These are phyloP conservation scores for Himalopsyche tibetana DNA, from an alignment of 2,888 invertebrate species.

Conservation along the genomic window DNA sequence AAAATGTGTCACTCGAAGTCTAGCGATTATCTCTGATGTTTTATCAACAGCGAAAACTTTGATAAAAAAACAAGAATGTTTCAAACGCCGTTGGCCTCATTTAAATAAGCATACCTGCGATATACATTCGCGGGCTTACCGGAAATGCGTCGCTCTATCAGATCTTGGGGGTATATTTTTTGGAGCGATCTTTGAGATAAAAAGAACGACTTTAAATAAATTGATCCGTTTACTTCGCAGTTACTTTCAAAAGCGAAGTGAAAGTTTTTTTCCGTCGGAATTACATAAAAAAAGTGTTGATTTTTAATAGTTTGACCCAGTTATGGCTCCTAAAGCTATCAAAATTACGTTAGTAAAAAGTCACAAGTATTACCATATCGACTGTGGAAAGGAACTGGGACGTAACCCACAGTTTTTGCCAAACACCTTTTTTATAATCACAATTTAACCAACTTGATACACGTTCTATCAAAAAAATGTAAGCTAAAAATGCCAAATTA, in stretches of 20 bases:
- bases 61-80: not conserved
- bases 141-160: not conserved
- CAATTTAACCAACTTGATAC: too few relatives aligned
- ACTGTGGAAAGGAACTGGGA: too few relatives aligned
- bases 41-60: not conserved
- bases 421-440: too few relatives aligned
- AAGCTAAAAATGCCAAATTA: too few relatives aligned
- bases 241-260: not conserved
- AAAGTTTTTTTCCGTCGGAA: not conserved
- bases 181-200: conserved; percentile 1
- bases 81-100: not conserved
- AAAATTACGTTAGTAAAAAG: not conserved
- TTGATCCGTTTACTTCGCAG: not conserved
- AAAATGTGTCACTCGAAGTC: not conserved
- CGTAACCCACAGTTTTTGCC: too few relatives aligned
- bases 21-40: not conserved
- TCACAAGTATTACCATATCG: not conserved
- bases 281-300: not conserved
- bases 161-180: not conserved
- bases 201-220: conserved; percentile 20
- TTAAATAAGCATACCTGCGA: not conserved
- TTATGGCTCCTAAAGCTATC: not conserved
- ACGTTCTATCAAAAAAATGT: too few relatives aligned
- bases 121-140: not conserved
- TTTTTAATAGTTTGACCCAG: not conserved